These are phyloP conservation scores for Turritopsis rubra DNA, from an alignment of 30 jellyfish, hydroid and myxozoan species.

Conservation along the genomic window DNA sequence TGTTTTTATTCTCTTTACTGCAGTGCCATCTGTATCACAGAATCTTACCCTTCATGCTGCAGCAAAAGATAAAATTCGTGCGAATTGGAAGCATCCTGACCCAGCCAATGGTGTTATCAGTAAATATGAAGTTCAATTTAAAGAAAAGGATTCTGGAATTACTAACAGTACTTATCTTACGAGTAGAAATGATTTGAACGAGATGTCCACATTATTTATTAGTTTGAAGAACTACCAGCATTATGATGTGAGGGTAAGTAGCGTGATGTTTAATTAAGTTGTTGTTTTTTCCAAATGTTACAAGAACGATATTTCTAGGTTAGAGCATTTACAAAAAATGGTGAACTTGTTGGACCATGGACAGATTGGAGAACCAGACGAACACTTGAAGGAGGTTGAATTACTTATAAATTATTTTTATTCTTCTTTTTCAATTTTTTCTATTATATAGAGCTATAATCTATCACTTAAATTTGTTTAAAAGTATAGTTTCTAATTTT, in stretches of 20 bases:
- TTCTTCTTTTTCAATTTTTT: background rate
- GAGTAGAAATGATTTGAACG: background rate
- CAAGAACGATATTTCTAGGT: background rate
- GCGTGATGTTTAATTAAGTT: background rate
- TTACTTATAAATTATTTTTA: background rate
- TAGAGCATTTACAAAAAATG: slow-evolving; percentile 12
- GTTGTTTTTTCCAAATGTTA: background rate
- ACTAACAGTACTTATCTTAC: background rate
- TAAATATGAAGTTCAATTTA: slow-evolving; percentile 4
- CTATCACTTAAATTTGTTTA: background rate
- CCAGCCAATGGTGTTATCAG: slow-evolving; percentile 1
- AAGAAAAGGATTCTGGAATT: background rate
- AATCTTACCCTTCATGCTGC: background rate
- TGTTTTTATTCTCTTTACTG: too few relatives aligned
- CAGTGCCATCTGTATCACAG: slow-evolving; percentile 1
- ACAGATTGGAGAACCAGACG: background rate
- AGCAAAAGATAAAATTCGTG: slow-evolving; percentile 14
- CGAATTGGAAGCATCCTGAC: slow-evolving; percentile 18
- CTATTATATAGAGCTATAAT: background rate
- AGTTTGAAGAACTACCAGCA: background rate
- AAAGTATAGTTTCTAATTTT: background rate
- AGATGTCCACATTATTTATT: background rate
- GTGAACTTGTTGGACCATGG: slow-evolving; percentile 13
- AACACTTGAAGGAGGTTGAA: slow-evolving; percentile 29
- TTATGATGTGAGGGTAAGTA: slow-evolving; percentile 18